These are phyloP conservation scores for Trinorchestia longiramus DNA, from an alignment of 1,140 invertebrate species.

Conservation along the genomic window DNA sequence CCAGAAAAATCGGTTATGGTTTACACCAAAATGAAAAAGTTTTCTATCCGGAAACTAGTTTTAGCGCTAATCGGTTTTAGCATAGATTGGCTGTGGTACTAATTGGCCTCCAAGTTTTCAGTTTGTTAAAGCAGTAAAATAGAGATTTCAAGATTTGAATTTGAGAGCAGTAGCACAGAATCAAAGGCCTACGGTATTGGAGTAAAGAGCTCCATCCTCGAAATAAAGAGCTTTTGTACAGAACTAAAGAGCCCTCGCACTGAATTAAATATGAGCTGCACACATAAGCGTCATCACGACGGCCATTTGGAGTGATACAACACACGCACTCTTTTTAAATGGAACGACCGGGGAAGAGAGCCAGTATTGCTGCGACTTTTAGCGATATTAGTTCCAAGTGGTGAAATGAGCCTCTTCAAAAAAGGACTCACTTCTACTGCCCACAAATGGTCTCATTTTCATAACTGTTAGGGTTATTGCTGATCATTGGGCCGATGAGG, in stretches of 20 bases:
- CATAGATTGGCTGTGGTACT: background rate
- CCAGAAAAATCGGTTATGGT: no score
- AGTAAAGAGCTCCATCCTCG: background rate
- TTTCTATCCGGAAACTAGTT: background rate
- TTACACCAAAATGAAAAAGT: no score
- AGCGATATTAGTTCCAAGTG: constrained; percentile 37
- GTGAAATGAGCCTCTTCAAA: constrained; percentile 23
- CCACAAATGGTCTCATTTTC: constrained; percentile 52
- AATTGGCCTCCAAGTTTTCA: background rate
- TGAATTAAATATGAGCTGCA: background rate
- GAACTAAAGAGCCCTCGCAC: background rate
- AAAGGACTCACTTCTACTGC: background rate
- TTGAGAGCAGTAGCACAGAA: background rate
- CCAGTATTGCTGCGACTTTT: constrained; percentile 18
- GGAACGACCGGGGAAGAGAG: background rate
- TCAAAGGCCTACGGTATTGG: background rate
- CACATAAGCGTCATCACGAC: background rate
- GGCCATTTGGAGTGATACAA: background rate
- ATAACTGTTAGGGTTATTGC: constrained; percentile 52
- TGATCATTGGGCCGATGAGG: constrained; percentile 14
- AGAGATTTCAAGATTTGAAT: background rate
- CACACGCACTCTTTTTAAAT: constrained; percentile 8
- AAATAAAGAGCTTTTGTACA: background rate
- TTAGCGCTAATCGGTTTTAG: background rate
- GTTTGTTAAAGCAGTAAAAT: background rate